Conservation (phyloP, 1,140 invertebrate species). For the Aphaenogaster floridana region DNA sequence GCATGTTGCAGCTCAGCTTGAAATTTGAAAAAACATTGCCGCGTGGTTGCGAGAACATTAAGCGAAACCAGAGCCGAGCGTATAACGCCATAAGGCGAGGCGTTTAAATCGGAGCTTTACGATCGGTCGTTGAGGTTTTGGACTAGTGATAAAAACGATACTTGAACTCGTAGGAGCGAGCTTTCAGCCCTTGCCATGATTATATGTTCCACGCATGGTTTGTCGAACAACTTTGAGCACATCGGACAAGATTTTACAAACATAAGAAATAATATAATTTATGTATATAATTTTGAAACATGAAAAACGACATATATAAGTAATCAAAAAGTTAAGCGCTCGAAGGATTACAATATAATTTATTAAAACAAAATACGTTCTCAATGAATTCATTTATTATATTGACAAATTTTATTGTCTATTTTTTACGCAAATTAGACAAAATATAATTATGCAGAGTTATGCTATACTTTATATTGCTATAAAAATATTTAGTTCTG, state of each 20-base stretch:
- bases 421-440: background rate
- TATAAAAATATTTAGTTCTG: background rate
- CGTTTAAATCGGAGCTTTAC: slow-evolving; percentile 72
- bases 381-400: background rate
- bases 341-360: background rate
- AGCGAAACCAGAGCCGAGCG: slow-evolving; percentile 45
- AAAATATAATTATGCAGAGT: background rate
- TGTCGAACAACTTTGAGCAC: background rate
- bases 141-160: slow-evolving; percentile 72
- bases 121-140: slow-evolving; percentile 72
- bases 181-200: slow-evolving; percentile 11
- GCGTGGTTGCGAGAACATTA: slow-evolving; percentile 27
- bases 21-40: slow-evolving; percentile 35
- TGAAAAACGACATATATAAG: background rate
- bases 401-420: background rate
- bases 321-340: background rate
- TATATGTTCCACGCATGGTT: slow-evolving; percentile 23
- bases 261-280: slow-evolving; percentile 11
- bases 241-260: background rate
- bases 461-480: background rate
- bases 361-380: background rate
- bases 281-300: background rate
- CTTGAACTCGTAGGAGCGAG: slow-evolving; percentile 45
- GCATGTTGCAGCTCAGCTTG: background rate
- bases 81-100: slow-evolving; percentile 43